Evolutionary conservation across 2,797 vertebrate genomes (phyloP).

Genomic region (Emydoidea blandingii): DNA sequence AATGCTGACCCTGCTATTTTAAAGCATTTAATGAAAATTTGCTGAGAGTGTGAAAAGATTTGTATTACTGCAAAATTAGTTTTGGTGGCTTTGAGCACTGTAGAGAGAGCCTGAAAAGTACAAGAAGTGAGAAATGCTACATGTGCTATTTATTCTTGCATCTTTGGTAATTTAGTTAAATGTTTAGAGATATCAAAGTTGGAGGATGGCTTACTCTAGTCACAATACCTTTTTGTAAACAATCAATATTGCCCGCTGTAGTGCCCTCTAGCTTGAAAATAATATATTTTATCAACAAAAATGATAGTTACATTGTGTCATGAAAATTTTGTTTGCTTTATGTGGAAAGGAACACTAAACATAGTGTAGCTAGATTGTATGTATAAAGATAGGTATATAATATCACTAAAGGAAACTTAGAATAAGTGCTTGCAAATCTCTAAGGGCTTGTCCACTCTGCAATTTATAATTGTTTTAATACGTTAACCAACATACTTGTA

Average conservation of each 20-base stretch:
- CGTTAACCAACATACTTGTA: not conserved
- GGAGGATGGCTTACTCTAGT: constrained; percentile 19
- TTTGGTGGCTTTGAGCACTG: not conserved
- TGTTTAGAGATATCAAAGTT: not conserved
- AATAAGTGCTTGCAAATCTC: not conserved
- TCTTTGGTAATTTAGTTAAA: not conserved
- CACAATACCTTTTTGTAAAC: constrained; percentile 43
- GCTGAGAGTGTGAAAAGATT: not conserved
- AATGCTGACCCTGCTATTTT: not conserved
- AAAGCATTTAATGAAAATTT: not conserved
- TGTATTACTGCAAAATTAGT: not conserved
- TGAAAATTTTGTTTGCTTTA: not conserved
- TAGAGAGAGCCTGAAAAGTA: not conserved
- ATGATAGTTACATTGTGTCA: not conserved
- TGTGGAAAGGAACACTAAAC: not conserved
- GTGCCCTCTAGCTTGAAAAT: constrained; percentile 25
- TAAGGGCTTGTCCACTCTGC: not conserved
- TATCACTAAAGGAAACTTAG: not conserved
- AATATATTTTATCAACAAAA: not conserved
- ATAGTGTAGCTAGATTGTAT: not conserved
- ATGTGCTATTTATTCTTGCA: not conserved
- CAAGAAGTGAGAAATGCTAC: not conserved
- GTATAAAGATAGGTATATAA: not conserved
- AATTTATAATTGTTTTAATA: not conserved
- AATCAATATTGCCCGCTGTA: constrained; percentile 48